Base-by-base conservation (phyloP, 1,140 invertebrate species). In the Caenorhabditis inopinata region DNA sequence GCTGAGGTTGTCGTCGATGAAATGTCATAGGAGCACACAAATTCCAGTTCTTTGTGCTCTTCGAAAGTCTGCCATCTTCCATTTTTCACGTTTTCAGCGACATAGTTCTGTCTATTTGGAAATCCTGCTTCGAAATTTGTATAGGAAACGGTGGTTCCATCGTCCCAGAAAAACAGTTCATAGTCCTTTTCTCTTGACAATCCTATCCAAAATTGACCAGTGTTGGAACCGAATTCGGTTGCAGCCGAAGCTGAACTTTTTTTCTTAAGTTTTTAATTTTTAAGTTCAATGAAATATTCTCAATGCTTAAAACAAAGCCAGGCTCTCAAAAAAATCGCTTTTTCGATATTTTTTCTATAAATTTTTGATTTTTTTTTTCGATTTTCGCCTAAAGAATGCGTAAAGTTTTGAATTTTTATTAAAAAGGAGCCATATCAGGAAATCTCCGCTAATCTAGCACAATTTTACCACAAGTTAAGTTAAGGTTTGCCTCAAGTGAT, bases 61-160 rank as follows among this genome's bases (percentile, higher is more conserved):
- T 25, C 53, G 23, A 35, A 29, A 25, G 53, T 62, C 16, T 62
- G 53, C 53, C 53, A 62, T 32, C 53, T 62, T 32, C 53, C 53
- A 16, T 62, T 62, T 62, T n/a, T 62, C 53, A 62, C 53, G 23
- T 62, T 62, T 35, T 62, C 53, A 62, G 53, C 53, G 0, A 62
- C 53, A 62, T 32, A 62, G n/a, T 62, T 29, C 29, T 62, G 21
- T 62, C 14, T 62, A 32, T 62, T 62, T n/a, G 53, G 53, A 29
- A 62, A 62, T 62, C 53, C 53, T 16, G 53, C 53, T 62, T 62
- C 53, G 29, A 62, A 62, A 11, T 62, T 62, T 3, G 53, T 62
- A 16, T 62, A 62, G 1, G 53, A 18, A n/a, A 62, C 53, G 35
- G 4, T 62, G 14, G 53, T 62, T 5, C 53, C 53, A 16, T 62